Conservation (phyloP, 2,113 vertebrate species). For the Vulpes vulpes region DNA sequence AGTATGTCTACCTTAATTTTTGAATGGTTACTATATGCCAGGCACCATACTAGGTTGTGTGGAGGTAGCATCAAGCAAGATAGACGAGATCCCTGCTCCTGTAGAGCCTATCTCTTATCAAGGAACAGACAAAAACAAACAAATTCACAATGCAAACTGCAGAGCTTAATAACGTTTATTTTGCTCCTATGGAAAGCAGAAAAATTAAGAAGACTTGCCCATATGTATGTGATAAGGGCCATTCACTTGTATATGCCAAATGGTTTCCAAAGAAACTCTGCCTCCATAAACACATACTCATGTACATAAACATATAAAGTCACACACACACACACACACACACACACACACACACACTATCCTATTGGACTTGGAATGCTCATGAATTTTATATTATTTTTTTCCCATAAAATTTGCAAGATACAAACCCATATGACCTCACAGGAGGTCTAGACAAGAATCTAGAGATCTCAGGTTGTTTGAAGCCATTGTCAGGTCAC, state of each 20-base stretch:
- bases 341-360: not conserved
- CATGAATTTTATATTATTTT: not conserved
- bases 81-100: not conserved
- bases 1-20: not conserved
- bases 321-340: not conserved
- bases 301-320: not conserved
- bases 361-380: not conserved
- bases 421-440: not conserved
- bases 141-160: not conserved
- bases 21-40: not conserved
- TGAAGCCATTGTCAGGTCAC: not conserved
- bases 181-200: not conserved
- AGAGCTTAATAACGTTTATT: not conserved
- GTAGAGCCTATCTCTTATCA: not conserved
- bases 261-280: not conserved
- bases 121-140: not conserved
- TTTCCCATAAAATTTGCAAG: not conserved
- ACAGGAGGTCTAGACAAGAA: not conserved
- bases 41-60: not conserved
- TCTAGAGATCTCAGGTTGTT: not conserved
- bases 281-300: not conserved
- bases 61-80: not conserved
- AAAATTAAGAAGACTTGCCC: not conserved
- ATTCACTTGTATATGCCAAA: not conserved
- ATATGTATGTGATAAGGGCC: rapidly evolving